Evolutionary conservation across 1,140 invertebrate species (phyloP), one percentile per base, ranked within the genome.

Genomic region (Trichonephila clavipes): DNA sequence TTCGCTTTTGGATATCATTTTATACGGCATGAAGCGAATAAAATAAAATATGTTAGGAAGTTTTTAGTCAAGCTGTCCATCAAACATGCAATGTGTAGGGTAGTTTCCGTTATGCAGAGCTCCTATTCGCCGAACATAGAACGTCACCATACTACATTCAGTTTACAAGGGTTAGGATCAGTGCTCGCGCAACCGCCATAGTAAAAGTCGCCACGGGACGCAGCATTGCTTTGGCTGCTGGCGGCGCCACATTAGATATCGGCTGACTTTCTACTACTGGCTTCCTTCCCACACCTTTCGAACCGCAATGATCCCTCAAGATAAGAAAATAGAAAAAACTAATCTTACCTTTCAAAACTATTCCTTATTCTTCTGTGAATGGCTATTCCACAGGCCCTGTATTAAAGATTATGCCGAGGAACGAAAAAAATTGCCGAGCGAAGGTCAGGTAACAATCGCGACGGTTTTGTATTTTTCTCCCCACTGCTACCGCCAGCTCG

Each of bases 101-200:
- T 72, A 93, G 92, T 93, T 93, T 93, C 92, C 92, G 92, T 93
- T 61, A 44, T 61, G 85, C 92, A 93, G 86, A 82, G 85, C 92
- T 93, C 92, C 92, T 24, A 93, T 93, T 93, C 92, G 92, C 92
- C 92, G 34, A 93, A 93, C 92, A 88, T 93, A 72, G 92, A 93
- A 93, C 92, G 92, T 93, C 92, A 93, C 85, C 58, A 87, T 88
- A 88, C 66, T 82, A 88, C 92, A 93, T 93, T 92, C 90, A 92
- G 90, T 61, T 92, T 59, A 61, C 77, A 61, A 91, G 89, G 89
- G 89, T 86, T 92, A 92, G 72, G 92, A 93, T 81, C 92, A 93
- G 85, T 93, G 85, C 92, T 88, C 92, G 92, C 92, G 92, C 92
- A 93, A 88, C 66, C 92, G 92, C 85, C 92, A 93, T 93, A 81